Conservation (phyloP, 2,113 vertebrate genomes). For the Anolis sagrei region DNA sequence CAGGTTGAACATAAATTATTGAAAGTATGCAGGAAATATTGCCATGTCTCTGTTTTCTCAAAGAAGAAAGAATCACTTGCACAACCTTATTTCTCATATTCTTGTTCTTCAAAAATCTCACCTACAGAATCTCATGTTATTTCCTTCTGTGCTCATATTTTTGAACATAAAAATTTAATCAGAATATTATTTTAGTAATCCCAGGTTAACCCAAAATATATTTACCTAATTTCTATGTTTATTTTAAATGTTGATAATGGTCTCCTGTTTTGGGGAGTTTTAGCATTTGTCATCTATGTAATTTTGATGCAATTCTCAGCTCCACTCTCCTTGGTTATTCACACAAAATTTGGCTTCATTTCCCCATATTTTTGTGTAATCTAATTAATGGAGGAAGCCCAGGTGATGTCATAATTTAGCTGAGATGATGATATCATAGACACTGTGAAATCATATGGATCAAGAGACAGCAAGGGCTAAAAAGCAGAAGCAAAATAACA, state of each 20-base stretch:
- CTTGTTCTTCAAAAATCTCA: slow-evolving; percentile 35
- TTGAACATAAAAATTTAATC: background rate
- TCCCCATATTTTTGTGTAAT: background rate
- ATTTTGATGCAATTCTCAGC: background rate
- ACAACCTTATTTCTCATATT: slow-evolving; percentile 45
- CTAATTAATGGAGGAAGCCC: background rate
- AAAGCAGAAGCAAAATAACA: background rate
- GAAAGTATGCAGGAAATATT: slow-evolving; percentile 42
- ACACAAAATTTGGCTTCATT: background rate
- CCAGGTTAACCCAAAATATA: background rate
- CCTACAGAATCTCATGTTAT: no score
- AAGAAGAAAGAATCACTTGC: slow-evolving; percentile 61
- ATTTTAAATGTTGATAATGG: background rate
- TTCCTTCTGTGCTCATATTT: background rate
- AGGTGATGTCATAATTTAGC: background rate
- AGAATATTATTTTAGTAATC: background rate
- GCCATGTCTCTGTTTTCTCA: slow-evolving; percentile 34
- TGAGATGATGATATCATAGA: background rate
- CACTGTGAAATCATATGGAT: background rate
- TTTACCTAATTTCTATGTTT: background rate
- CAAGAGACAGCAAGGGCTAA: background rate
- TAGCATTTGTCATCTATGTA: background rate
- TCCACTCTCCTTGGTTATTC: no score
- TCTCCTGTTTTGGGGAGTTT: background rate
- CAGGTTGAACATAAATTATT: slow-evolving; percentile 50